Percentiles rank a stretch among this genome's conserved stretches.
These are phyloP conservation scores for Eurystomus gularis DNA, from an alignment of 2,113 vertebrate genomes.

Conservation along the genomic window DNA sequence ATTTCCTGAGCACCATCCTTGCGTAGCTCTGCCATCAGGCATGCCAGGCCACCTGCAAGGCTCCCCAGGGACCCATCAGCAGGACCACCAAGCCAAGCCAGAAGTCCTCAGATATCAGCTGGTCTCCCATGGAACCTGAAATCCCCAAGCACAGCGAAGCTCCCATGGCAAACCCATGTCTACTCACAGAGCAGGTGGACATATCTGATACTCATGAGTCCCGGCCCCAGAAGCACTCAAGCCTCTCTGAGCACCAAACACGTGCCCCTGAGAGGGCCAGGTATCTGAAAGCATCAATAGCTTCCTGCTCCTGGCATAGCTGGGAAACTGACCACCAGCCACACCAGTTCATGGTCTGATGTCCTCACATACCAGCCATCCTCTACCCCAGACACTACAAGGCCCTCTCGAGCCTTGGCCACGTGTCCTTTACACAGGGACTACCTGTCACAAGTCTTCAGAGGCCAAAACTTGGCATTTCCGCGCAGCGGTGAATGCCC, in stretches of 20 bases:
- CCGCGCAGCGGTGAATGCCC: background rate
- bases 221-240: background rate
- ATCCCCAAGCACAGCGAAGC: rapidly evolving
- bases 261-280: background rate
- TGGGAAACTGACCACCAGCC: background rate
- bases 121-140: background rate
- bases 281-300: background rate
- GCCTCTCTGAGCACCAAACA: background rate
- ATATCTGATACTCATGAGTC: background rate
- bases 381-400: no score
- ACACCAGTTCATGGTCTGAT: background rate
- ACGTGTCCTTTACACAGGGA: background rate
- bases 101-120: background rate
- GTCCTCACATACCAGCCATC: background rate
- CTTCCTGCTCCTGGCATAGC: background rate
- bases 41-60: background rate
- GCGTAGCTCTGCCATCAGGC: background rate
- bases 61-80: background rate
- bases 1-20: background rate
- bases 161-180: background rate
- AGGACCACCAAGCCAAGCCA: background rate
- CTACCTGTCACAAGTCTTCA: background rate
- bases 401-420: background rate
- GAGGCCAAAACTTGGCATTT: rapidly evolving
- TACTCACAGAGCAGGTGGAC: background rate